A percentile compares a stretch with the other conserved stretches of the same genome.
Evolutionary conservation across 2,797 vertebrate species (phyloP).

Genomic region (Pseudomugil tenellus): DNA sequence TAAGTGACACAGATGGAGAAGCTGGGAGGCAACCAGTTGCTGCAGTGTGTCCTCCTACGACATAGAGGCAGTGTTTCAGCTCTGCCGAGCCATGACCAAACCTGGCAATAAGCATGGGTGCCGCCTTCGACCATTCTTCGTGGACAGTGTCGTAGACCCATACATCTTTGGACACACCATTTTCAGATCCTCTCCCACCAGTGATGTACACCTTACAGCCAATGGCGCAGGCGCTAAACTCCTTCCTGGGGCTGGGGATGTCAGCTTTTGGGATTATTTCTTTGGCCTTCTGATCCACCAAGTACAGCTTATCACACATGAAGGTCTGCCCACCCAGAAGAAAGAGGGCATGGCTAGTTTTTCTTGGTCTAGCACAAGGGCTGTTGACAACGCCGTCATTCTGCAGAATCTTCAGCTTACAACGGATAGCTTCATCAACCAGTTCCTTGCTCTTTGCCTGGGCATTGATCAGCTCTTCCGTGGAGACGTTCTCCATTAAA

Average conservation of each 20-base stretch:
- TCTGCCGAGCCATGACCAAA: conserved; percentile 97
- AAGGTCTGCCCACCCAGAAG: conserved; percentile 97
- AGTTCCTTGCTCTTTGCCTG: conserved; percentile 96
- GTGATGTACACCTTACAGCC: conserved; percentile 98
- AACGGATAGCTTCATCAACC: conserved; percentile 96
- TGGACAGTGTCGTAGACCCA: conserved; percentile 98
- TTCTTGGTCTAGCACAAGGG: conserved; percentile 93
- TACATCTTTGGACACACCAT: conserved; percentile 97
- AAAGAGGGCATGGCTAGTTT: conserved; percentile 96
- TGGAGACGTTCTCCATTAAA: conserved; percentile 98
- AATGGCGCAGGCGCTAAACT: conserved; percentile 98
- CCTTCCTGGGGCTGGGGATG: conserved; percentile 97
- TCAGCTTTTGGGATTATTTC: conserved; percentile 99
- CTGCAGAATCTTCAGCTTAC: conserved; percentile 97
- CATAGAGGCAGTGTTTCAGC: conserved; percentile 95
- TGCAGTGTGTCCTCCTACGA: conserved; percentile 96
- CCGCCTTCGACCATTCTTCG: conserved; percentile 97
- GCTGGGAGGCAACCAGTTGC: conserved; percentile 96
- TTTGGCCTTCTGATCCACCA: conserved; percentile 98
- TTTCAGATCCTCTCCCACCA: conserved; percentile 95
- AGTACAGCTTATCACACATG: conserved; percentile 98
- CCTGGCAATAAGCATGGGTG: conserved; percentile 96
- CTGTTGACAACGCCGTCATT: conserved; percentile 97
- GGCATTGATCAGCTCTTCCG: conserved; percentile 93
- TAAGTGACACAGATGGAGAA: conserved; percentile 96